These are phyloP conservation scores for Microcebus ravelobensis DNA, from an alignment of 2,113 vertebrate species.

Conservation along the genomic window DNA sequence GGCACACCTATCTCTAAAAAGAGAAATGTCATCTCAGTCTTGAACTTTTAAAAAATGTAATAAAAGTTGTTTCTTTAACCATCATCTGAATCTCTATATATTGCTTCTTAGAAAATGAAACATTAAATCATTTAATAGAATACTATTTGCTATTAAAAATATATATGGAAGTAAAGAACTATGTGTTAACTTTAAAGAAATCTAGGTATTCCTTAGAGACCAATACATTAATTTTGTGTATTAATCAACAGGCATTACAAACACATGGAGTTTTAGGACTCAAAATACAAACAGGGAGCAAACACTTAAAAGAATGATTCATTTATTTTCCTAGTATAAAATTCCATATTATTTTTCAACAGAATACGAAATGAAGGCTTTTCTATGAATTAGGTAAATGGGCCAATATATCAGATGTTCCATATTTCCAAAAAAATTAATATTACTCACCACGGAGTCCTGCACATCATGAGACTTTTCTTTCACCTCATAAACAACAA, in stretches of 20 bases:
- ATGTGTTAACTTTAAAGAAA: slow-evolving; percentile 11
- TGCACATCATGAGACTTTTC: not conserved
- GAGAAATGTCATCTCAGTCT: not conserved
- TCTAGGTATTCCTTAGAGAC: not conserved
- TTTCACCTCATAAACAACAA: slow-evolving; percentile 39
- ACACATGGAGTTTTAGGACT: not conserved
- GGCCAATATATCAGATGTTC: not conserved
- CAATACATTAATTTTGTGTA: not conserved
- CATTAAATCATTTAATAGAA: not conserved
- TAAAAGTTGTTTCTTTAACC: not conserved
- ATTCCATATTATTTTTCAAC: not conserved
- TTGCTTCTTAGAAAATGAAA: not conserved
- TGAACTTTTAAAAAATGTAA: not conserved
- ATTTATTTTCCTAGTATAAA: not conserved
- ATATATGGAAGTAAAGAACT: not conserved
- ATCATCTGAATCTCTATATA: not conserved
- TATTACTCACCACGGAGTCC: not conserved
- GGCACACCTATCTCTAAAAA: not conserved
- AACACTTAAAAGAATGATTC: slow-evolving; percentile 17
- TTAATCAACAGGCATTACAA: slow-evolving; percentile 12
- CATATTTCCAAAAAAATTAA: not conserved
- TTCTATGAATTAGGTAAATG: not conserved
- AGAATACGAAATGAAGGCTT: slow-evolving; percentile 44
- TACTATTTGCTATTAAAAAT: slow-evolving; percentile 1
- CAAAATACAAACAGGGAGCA: slow-evolving; percentile 2